phyloP scores from a whole-genome alignment of 2,113 vertebrate species.

The Heloderma charlesbogerti region DNA sequence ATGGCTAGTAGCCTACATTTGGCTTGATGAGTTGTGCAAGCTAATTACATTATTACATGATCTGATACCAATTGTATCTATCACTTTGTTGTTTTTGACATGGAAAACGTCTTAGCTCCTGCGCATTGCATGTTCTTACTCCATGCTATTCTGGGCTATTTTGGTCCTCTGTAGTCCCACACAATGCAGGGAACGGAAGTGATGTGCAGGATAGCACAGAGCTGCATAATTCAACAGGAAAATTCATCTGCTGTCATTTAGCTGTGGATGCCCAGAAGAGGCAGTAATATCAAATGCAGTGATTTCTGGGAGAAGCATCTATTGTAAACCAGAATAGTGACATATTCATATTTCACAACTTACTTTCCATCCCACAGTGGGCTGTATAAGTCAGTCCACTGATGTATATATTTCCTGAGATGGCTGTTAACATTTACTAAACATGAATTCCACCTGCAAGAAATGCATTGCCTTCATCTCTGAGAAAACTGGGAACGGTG shows the following conservation, averaged over 20 bases:
- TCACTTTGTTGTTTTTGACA: neutral
- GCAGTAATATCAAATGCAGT: neutral
- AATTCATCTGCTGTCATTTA: neutral
- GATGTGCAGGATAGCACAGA: neutral
- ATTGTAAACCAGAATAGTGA: conserved; percentile 25
- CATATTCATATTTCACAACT: conserved; percentile 40
- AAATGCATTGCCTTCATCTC: conserved; percentile 2
- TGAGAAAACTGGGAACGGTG: neutral
- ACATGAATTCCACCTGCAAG: conserved; percentile 16
- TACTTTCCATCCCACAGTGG: conserved; percentile 23
- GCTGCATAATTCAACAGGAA: conserved; percentile 6
- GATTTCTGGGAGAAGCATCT: conserved; percentile 20
- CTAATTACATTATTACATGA: neutral
- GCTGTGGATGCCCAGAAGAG: conserved; percentile 3
- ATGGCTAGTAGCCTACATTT: neutral
- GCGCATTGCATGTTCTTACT: neutral
- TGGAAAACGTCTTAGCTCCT: neutral
- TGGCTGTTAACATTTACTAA: conserved; percentile 30
- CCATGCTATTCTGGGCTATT: neutral
- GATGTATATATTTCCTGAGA: conserved; percentile 18
- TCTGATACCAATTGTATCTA: neutral
- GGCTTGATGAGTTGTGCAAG: neutral
- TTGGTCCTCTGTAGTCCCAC: no score
- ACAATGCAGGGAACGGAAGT: neutral
- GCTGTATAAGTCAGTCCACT: neutral